Percentiles rank a stretch among this genome's conserved stretches.
Evolutionary conservation across 2,888 invertebrate genomes (phyloP).

Genomic region (Agapostemon virescens): DNA sequence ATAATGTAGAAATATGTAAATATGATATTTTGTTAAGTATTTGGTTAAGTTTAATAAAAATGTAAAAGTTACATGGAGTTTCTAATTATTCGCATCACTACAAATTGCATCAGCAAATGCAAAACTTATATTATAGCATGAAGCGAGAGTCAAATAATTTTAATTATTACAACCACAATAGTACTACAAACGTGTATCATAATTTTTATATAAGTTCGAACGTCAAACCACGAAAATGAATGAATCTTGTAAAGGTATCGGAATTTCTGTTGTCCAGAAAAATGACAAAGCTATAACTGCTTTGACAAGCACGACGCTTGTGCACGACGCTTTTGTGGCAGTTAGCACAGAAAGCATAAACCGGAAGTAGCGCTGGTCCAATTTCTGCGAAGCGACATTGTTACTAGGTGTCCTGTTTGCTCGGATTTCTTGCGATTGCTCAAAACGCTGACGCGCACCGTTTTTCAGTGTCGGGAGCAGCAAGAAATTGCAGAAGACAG

Average conservation of each 20-base stretch:
- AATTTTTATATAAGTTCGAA: not conserved
- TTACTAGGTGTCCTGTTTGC: slow-evolving; percentile 7
- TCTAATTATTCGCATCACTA: too few species aligned
- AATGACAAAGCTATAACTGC: not conserved
- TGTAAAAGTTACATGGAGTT: too few species aligned
- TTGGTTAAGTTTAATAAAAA: too few species aligned
- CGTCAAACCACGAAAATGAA: not conserved
- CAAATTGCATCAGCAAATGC: not conserved
- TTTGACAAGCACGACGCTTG: not conserved
- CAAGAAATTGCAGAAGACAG: slow-evolving; percentile 14
- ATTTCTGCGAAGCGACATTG: not conserved
- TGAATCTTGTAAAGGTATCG: not conserved
- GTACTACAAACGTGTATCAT: not conserved
- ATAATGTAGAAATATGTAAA: too few species aligned
- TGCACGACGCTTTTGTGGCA: not conserved
- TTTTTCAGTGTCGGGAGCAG: slow-evolving; percentile 15
- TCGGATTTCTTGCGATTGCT: slow-evolving; percentile 7
- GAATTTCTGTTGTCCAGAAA: not conserved
- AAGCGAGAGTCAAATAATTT: not conserved
- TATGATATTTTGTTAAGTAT: too few species aligned
- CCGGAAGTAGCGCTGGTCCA: not conserved
- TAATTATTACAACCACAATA: not conserved
- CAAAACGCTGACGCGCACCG: slow-evolving; percentile 20
- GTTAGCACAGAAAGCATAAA: not conserved
- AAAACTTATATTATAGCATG: not conserved